These are phyloP conservation scores for Orchesella flavescens DNA, from an alignment of 2,888 invertebrate genomes.

Conservation along the genomic window DNA sequence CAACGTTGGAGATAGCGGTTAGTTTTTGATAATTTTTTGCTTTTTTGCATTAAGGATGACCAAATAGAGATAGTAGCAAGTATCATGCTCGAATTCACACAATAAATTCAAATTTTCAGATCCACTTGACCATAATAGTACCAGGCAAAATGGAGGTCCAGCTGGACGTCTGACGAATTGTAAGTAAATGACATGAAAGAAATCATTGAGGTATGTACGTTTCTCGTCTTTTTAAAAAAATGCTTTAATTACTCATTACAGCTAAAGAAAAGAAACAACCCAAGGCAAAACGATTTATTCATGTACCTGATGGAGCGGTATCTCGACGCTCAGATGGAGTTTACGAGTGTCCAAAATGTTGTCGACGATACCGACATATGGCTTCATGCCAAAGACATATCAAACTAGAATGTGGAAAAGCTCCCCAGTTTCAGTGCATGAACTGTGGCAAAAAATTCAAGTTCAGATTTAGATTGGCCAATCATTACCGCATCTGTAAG, in stretches of 20 bases:
- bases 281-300: constrained; percentile 52
- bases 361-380: constrained; percentile 50
- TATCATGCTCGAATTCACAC: no score
- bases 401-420: constrained; percentile 57
- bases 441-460: constrained; percentile 51
- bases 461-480: constrained; percentile 48
- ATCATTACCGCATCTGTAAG: constrained; percentile 53
- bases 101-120: constrained; percentile 3
- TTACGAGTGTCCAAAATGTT: constrained; percentile 55
- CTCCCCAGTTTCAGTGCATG: constrained; percentile 55
- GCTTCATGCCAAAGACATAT: constrained; percentile 56
- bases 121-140: constrained; percentile 41
- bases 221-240: background rate
- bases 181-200: constrained; percentile 11
- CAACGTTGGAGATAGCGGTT: constrained; percentile 38
- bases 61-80: no score
- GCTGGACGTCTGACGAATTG: constrained; percentile 26
- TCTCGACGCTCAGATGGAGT: constrained; percentile 47
- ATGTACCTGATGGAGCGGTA: constrained; percentile 54
- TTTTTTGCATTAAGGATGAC: background rate
- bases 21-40: no score
- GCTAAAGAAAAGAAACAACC: constrained; percentile 48
- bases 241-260: background rate
- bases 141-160: constrained; percentile 45
- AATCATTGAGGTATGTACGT: background rate